Evolutionary conservation across 2,113 vertebrate species (phyloP).

Genomic region (Micronycteris hirsuta): DNA sequence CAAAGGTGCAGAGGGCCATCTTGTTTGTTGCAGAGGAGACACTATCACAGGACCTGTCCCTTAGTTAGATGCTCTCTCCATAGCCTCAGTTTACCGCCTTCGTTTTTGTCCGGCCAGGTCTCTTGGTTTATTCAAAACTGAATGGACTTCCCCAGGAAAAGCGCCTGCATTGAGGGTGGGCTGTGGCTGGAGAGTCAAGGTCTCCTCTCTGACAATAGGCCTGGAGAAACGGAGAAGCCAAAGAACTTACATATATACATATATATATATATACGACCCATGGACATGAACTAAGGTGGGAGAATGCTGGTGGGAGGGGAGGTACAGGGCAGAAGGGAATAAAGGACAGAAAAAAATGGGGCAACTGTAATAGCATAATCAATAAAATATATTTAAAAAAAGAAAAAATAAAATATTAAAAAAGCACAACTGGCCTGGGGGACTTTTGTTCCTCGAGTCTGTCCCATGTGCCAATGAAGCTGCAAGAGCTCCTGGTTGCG

Average conservation of each 20-base stretch:
- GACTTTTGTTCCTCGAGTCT: background rate
- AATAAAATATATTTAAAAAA: too few relatives aligned
- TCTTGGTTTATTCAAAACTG: background rate
- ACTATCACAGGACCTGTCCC: background rate
- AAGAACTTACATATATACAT: too few relatives aligned
- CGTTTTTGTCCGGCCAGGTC: background rate
- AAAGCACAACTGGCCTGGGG: background rate
- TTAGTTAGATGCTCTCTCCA: background rate
- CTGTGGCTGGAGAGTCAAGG: background rate
- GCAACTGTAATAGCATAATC: too few relatives aligned
- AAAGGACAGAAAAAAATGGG: too few relatives aligned
- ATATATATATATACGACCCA: too few relatives aligned
- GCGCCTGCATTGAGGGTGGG: background rate
- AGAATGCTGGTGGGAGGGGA: too few relatives aligned
- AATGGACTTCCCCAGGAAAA: background rate
- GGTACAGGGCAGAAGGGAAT: too few relatives aligned
- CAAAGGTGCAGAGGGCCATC: background rate
- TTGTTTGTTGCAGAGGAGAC: background rate
- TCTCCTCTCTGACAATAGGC: background rate
- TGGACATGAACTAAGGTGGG: too few relatives aligned
- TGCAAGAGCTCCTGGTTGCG: conserved; percentile 48
- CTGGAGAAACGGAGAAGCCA: background rate
- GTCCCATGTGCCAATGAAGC: conserved; percentile 57
- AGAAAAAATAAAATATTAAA: too few relatives aligned
- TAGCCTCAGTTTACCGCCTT: background rate